phyloP scores from a whole-genome alignment of 2,888 invertebrate genomes.

The Drosophila anceps region DNA sequence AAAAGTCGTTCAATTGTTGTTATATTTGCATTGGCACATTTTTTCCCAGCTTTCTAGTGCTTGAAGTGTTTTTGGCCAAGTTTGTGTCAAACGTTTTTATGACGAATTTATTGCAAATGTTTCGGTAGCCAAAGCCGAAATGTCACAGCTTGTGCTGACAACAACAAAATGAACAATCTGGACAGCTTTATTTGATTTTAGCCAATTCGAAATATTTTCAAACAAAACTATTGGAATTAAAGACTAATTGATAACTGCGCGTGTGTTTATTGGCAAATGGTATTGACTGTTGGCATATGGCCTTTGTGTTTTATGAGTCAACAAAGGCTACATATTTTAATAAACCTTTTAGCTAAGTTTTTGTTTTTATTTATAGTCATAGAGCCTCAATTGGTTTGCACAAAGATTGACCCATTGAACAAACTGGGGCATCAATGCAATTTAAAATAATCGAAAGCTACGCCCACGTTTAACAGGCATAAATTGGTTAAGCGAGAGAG shows the following conservation, averaged over 20 bases:
- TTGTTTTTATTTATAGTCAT: slow-evolving; percentile 16
- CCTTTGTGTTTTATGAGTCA: slow-evolving; percentile 13
- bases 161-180: slow-evolving; percentile 22
- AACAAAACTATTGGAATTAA: slow-evolving; percentile 13
- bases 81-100: slow-evolving; percentile 51
- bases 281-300: not conserved
- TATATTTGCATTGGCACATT: slow-evolving; percentile 43
- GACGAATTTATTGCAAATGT: slow-evolving; percentile 69
- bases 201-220: slow-evolving; percentile 7
- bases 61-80: slow-evolving; percentile 59
- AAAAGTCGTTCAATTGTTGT: slow-evolving; percentile 40
- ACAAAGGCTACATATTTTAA: not conserved
- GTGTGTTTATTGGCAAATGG: not conserved
- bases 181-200: slow-evolving; percentile 40
- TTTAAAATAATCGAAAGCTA: slow-evolving; percentile 64
- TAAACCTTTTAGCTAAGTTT: slow-evolving; percentile 1
- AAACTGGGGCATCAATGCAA: slow-evolving; percentile 50
- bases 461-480: slow-evolving; percentile 48
- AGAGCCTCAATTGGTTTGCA: slow-evolving; percentile 30
- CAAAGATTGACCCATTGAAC: slow-evolving; percentile 20
- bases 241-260: slow-evolving; percentile 9
- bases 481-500: slow-evolving; percentile 53
- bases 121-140: slow-evolving; percentile 11
- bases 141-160: slow-evolving; percentile 60
- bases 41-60: slow-evolving; percentile 38